Conservation (phyloP, 64 coral and sea anemone genomes). For the Dendrophyllia cribrosa region DNA sequence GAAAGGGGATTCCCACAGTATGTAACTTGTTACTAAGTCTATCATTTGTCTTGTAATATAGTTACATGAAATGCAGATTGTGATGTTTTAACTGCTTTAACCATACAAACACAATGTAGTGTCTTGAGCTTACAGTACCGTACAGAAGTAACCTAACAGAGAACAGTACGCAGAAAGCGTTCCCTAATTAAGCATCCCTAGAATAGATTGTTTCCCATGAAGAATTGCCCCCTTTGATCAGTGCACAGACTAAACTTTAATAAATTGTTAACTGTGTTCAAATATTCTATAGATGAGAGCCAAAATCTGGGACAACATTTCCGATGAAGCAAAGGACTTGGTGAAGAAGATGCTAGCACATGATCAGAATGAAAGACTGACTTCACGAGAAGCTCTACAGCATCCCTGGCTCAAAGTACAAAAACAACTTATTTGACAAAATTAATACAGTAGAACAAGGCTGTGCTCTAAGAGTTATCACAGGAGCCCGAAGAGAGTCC, state of each 20-base stretch:
- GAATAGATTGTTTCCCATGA: background rate
- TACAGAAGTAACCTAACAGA: no score
- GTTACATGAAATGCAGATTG: background rate
- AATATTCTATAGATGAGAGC: slow-evolving; percentile 87
- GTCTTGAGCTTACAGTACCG: no score
- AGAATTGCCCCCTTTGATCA: background rate
- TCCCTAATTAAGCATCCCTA: no score
- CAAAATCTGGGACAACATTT: slow-evolving; percentile 92
- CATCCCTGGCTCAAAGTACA: slow-evolving; percentile 95
- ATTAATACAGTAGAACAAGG: no score
- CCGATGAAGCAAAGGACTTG: slow-evolving; percentile 89
- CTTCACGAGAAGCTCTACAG: slow-evolving; percentile 82
- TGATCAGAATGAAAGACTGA: slow-evolving; percentile 83
- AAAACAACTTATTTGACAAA: background rate
- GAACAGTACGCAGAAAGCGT: no score
- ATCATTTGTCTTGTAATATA: background rate
- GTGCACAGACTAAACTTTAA: background rate
- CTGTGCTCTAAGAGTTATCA: no score
- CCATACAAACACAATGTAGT: no score
- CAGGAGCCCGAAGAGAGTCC: no score
- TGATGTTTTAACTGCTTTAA: background rate
- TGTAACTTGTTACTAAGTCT: background rate
- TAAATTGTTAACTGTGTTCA: background rate
- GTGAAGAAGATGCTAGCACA: slow-evolving; percentile 76
- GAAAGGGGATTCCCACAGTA: slow-evolving; percentile 79